Evolutionary conservation across 2,113 vertebrate species (phyloP).

Genomic region (Peromyscus polionotus): DNA sequence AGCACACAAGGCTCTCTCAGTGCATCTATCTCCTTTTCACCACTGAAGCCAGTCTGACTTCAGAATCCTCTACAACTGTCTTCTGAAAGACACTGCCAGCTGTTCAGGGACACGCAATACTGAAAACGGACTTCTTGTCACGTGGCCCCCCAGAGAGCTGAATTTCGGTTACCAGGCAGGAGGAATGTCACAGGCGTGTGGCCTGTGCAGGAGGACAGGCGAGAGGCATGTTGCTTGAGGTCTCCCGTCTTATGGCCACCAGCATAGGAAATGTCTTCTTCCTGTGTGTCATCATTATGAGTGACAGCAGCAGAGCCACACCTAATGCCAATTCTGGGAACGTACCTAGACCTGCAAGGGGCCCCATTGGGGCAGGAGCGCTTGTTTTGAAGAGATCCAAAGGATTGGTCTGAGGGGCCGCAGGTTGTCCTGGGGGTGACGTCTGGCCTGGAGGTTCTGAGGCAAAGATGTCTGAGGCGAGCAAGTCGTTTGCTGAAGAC

Average conservation of each 20-base stretch:
- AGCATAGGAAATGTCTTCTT: not conserved
- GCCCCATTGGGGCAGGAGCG: constrained; percentile 7
- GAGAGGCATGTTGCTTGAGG: not conserved
- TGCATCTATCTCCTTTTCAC: not conserved
- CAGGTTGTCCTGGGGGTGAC: constrained; percentile 74
- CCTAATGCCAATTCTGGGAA: constrained; percentile 20
- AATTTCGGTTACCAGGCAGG: not conserved
- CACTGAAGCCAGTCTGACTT: not conserved
- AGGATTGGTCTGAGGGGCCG: constrained; percentile 73
- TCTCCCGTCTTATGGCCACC: not conserved
- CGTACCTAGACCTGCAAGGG: constrained; percentile 85
- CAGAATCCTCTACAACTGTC: not conserved
- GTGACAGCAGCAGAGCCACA: not conserved
- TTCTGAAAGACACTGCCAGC: not conserved
- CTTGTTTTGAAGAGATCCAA: constrained; percentile 89
- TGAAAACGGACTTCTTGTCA: not conserved
- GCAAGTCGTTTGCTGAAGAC: constrained; percentile 88
- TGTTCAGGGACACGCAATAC: not conserved
- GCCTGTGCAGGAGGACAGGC: not conserved
- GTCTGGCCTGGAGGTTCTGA: constrained; percentile 75
- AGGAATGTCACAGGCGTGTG: not conserved
- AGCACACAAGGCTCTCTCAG: not conserved
- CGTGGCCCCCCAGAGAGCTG: not conserved
- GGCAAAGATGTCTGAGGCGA: constrained; percentile 91
- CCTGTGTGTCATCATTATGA: too few relatives aligned